Conservation (phyloP, 2,113 vertebrate species). For the Dolichotis patagonum region DNA sequence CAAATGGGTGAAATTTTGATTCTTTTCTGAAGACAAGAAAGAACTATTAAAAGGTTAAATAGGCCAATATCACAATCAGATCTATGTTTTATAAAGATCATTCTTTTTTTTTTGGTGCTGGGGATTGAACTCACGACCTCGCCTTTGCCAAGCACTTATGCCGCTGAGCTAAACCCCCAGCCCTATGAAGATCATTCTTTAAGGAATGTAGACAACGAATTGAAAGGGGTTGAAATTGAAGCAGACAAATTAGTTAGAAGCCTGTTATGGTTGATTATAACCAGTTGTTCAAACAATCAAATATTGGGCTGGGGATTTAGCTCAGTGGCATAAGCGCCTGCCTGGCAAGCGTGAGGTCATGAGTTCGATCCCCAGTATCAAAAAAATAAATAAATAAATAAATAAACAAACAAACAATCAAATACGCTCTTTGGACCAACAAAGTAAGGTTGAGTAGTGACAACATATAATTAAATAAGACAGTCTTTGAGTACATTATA, state of each 20-base stretch:
- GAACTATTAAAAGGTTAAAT: background rate
- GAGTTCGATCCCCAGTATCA: too few relatives aligned
- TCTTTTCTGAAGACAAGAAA: constrained; percentile 20
- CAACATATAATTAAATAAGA: background rate
- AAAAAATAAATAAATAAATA: too few relatives aligned
- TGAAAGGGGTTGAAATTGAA: background rate
- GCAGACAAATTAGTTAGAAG: background rate
- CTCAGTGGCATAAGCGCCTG: too few relatives aligned
- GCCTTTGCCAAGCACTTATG: too few relatives aligned
- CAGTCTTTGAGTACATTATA: background rate
- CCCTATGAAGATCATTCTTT: constrained; percentile 11
- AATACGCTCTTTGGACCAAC: constrained; percentile 14
- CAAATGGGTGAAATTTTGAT: background rate
- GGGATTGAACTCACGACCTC: too few relatives aligned
- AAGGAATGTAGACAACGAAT: background rate
- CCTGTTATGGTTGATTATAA: background rate
- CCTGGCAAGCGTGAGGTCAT: too few relatives aligned
- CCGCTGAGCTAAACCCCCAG: too few relatives aligned
- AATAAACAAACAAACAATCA: constrained; percentile 7
- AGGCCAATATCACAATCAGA: constrained; percentile 4
- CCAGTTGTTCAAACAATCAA: background rate
- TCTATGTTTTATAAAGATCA: background rate
- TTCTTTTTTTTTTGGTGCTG: too few relatives aligned
- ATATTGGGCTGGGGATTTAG: too few relatives aligned
- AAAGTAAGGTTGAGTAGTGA: background rate